Conservation (phyloP, 2,888 invertebrate species). For the Nymphalis polychloros region DNA sequence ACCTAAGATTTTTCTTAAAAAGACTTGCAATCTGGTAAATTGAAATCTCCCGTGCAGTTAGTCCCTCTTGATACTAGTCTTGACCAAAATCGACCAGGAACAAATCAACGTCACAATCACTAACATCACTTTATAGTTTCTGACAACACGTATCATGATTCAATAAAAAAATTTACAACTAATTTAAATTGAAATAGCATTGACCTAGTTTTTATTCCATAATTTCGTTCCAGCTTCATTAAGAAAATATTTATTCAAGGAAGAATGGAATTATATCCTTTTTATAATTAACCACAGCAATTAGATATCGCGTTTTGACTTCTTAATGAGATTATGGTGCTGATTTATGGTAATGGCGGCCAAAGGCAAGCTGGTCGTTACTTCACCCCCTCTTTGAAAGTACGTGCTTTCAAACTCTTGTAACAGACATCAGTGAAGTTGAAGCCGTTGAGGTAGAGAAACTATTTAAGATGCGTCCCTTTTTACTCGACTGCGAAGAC, state of each 20-base stretch:
- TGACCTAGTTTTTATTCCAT: neutral
- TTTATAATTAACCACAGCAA: constrained; percentile 31
- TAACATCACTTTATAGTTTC: no score
- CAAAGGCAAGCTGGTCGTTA: constrained; percentile 25
- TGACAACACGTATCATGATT: no score
- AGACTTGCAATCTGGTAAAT: no score
- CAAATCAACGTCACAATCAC: no score
- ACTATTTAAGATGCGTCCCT: neutral
- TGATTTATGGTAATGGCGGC: constrained; percentile 30
- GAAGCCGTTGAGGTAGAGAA: neutral
- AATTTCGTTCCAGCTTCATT: neutral
- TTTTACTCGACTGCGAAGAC: neutral
- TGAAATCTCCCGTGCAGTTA: no score
- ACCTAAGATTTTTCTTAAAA: no score
- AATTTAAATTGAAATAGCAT: no score
- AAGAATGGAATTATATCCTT: constrained; percentile 19
- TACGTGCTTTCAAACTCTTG: constrained; percentile 20
- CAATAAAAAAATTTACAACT: no score
- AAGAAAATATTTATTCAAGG: constrained; percentile 5
- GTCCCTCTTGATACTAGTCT: no score
- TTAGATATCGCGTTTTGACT: constrained; percentile 33
- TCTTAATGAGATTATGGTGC: constrained; percentile 29
- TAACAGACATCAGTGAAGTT: constrained; percentile 20
- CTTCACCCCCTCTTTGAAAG: constrained; percentile 21
- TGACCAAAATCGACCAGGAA: no score